Evolutionary conservation across 2,797 vertebrate species (phyloP), one percentile per base, ranked within the genome.

Genomic region (Eptatretus atami): DNA sequence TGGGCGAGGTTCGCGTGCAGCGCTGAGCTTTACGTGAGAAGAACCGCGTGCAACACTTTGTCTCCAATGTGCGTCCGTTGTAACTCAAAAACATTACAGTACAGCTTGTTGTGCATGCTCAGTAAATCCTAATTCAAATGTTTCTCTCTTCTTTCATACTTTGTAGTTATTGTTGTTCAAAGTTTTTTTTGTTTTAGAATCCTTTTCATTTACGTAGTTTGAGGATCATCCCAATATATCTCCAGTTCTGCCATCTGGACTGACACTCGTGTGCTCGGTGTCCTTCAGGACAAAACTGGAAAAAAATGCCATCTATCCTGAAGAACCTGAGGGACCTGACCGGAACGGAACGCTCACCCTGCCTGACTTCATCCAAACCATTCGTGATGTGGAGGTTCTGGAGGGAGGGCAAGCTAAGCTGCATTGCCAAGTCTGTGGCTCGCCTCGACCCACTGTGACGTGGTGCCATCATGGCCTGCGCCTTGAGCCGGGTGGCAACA

Each of bases 401-500:
- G 85, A 93, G 70, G 83, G 83, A 0, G 87, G 84, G 70, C 88
- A 96, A 70, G 85, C 86, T 0, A 72, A 87, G 69, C 77, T 98
- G 15, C 86, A 95, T 70, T 96, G 92, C 69, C 87, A 90, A 72
- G 92, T 98, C 72, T 81, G 86, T 0, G 92, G 90, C 13, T 71
- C 95, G 71, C 92, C 92, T 0, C 95, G 95, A 66, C 92, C 92
- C 13, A 80, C 86, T 69, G 96, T 98, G 63, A 76, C 76, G 69
- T 98, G 92, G 90, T 98, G 85, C 75, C 90, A 96, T 76, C 95
- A 96, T 0, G 87, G 92, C 67, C 77, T 78, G 67, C 82, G 77
- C 69, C 87, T 98, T 10, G 79, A 86, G 71, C 57, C 57, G 57
- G n/a, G 15, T 12, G 25, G 57, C 11, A 25, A 25, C 57, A 25